Percentiles rank a stretch among this genome's conserved stretches.
Evolutionary conservation across 2,797 vertebrate species (phyloP).

Genomic region (Acanthurus leucopareius): DNA sequence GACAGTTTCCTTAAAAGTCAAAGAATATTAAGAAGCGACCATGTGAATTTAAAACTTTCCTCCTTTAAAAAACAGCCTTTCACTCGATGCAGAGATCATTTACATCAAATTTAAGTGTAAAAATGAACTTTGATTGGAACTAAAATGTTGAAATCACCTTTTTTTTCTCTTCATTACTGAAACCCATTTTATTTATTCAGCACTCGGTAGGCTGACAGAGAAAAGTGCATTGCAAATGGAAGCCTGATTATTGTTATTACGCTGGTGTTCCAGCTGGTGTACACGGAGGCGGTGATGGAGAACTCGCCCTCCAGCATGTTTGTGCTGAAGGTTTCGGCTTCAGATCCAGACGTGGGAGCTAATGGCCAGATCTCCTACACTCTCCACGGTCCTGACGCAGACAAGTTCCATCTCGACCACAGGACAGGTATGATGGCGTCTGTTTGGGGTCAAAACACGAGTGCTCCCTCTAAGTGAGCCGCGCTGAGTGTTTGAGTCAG

Average conservation of each 20-base stretch:
- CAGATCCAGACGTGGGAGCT: conserved; percentile 90
- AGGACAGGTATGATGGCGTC: conserved; percentile 88
- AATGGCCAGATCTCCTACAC: conserved; percentile 94
- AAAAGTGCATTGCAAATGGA: conserved; percentile 3
- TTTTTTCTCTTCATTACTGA: not conserved
- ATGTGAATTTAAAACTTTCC: not conserved
- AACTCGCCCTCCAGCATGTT: conserved; percentile 87
- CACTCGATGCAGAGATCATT: not conserved
- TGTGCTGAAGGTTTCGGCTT: conserved; percentile 92
- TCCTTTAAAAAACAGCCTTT: not conserved
- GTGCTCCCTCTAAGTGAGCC: not conserved
- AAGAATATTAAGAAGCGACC: not conserved
- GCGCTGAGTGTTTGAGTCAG: conserved; percentile 22
- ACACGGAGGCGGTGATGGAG: conserved; percentile 92
- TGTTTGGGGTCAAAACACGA: conserved; percentile 43
- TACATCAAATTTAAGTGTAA: not conserved
- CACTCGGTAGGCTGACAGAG: not conserved
- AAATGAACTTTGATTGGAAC: not conserved
- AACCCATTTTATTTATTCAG: not conserved
- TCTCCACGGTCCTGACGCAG: conserved; percentile 91
- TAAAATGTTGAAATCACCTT: not conserved
- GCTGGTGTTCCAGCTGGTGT: conserved; percentile 86
- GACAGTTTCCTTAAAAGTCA: too few relatives aligned
- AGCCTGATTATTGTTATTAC: conserved; percentile 38
- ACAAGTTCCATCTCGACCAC: conserved; percentile 92